Evolutionary conservation across 2,113 vertebrate species (phyloP).

Genomic region (Urocynchramus pylzowi): DNA sequence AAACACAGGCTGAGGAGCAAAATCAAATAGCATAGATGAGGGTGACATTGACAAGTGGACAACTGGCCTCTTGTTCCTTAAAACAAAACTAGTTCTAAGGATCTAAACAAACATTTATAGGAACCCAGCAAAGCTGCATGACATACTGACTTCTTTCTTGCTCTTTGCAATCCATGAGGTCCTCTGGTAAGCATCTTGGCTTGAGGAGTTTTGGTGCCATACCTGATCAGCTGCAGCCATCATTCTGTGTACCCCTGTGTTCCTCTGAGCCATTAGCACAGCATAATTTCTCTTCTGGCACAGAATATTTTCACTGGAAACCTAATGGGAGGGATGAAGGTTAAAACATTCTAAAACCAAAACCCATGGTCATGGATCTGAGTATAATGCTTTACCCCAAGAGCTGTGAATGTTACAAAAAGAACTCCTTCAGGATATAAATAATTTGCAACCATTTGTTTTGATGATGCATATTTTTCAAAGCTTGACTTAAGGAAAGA

Average conservation of each 20-base stretch:
- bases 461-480: background rate
- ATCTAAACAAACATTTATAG: background rate
- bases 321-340: background rate
- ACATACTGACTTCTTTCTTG: background rate
- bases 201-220: background rate
- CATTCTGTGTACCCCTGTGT: background rate
- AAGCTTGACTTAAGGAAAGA: background rate
- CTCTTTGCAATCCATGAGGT: background rate
- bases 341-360: background rate
- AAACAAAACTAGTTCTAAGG: background rate
- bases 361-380: background rate
- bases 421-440: background rate
- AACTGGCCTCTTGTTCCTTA: background rate
- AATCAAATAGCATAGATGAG: background rate
- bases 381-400: background rate
- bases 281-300: background rate
- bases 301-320: background rate
- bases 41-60: background rate
- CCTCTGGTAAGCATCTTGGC: background rate
- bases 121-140: background rate
- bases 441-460: background rate
- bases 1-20: background rate
- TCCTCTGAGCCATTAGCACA: background rate
- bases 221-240: background rate
- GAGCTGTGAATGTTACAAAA: background rate